Base-by-base conservation (phyloP, 2,113 vertebrate species). In the Gopherus evgoodei region DNA sequence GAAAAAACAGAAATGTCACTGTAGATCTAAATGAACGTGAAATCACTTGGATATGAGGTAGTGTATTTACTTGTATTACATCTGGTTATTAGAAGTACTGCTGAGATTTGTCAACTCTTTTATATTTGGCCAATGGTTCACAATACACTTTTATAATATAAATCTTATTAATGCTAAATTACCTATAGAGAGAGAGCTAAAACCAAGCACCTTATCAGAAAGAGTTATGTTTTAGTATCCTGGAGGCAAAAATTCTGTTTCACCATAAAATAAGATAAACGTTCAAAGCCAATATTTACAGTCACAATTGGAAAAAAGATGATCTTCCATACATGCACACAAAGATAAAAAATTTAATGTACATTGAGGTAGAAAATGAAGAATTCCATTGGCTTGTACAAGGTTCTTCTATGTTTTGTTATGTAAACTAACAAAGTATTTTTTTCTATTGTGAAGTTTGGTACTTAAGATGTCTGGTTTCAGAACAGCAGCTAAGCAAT, bases 281-380 rank as follows among this genome's bases (percentile, higher is more conserved):
- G 88, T 90, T 81, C 93, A 90, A 96, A 93, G 98, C 93, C 84
- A 81, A 90, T 98, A 98, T 97, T 96, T 98, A 98, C 97, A 98
- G 90, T 52, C 92, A 91, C 94, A 91, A 93, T 95, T 94, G 90
- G 95, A 91, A 95, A 83, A 96, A 86, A 35, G 82, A 86, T 92
- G 75, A 95, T 69, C 42, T 94, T 92, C 90, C 95, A 84, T 96
- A 97, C 96, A 90, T 96, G 97, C 96, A 97, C 90, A 94, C 65
- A 86, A 90, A 95, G 95, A 92, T 91, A 96, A 94, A 96, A 97
- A 95, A 97, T 93, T 24, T 93, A 96, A 97, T 97, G 91, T 95
- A 97, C 91, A 95, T 86, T 98, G 98, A 98, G 98, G 98, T 98
- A 98, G 98, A 98, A 98, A 97, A 97, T 95, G 94, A 97, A 98